phyloP scores from a whole-genome alignment of 1,140 invertebrate species.

The Aphaenogaster ashmeadi region DNA sequence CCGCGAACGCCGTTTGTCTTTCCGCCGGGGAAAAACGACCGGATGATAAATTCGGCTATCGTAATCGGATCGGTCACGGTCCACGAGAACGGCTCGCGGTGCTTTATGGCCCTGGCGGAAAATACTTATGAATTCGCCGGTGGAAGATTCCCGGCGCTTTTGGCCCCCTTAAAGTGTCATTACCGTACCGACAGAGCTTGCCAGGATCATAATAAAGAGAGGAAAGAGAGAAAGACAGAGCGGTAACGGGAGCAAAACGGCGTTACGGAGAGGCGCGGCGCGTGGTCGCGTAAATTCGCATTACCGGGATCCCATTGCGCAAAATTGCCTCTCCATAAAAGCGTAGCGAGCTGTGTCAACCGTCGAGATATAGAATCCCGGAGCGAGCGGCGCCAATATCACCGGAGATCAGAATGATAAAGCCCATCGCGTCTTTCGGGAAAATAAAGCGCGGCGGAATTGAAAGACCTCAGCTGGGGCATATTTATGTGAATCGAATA shows the following conservation, averaged over 20 bases:
- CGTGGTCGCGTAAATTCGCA: slow-evolving; percentile 71
- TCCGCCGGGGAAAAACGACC: not conserved
- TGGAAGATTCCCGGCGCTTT: slow-evolving; percentile 41
- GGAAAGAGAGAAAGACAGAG: slow-evolving; percentile 41
- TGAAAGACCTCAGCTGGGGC: slow-evolving; percentile 23
- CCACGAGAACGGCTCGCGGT: slow-evolving; percentile 41
- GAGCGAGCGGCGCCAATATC: slow-evolving; percentile 61
- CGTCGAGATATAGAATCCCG: slow-evolving; percentile 72
- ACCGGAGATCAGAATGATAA: slow-evolving; percentile 68
- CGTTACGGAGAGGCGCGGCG: slow-evolving; percentile 32
- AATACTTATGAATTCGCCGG: slow-evolving; percentile 64
- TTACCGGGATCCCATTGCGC: slow-evolving; percentile 73
- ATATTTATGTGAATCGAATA: slow-evolving; percentile 55
- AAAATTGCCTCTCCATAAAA: slow-evolving; percentile 70
- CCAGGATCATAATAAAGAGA: slow-evolving; percentile 65
- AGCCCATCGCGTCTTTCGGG: slow-evolving; percentile 48
- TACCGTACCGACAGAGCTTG: slow-evolving; percentile 60
- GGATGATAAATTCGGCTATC: slow-evolving; percentile 63
- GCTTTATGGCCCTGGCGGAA: slow-evolving; percentile 33
- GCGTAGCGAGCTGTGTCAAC: slow-evolving; percentile 73
- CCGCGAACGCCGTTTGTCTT: slow-evolving; percentile 56
- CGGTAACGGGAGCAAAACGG: slow-evolving; percentile 37
- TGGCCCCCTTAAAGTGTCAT: slow-evolving; percentile 63
- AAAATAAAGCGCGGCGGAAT: slow-evolving; percentile 50
- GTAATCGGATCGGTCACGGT: slow-evolving; percentile 68